phyloP scores from a whole-genome alignment of 2,888 invertebrate genomes.

The Gymnosoma rotundatum region DNA sequence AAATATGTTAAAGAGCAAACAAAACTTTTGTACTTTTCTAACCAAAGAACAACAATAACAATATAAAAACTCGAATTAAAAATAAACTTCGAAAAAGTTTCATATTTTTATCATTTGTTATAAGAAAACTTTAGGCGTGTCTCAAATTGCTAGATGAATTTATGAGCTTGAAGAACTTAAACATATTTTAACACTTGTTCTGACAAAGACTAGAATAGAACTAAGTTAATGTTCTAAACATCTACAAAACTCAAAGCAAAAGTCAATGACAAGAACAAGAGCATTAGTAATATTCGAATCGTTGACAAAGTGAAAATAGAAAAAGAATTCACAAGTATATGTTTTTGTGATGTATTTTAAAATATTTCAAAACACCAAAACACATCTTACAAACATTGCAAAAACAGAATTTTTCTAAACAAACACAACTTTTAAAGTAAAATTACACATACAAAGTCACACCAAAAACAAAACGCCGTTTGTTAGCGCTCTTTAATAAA shows the following conservation, averaged over 20 bases:
- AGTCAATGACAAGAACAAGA: not conserved
- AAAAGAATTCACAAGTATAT: not conserved
- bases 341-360: no score
- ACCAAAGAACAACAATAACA: not conserved
- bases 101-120: slow-evolving; percentile 33
- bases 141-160: not conserved
- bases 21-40: slow-evolving; percentile 15
- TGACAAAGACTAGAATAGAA: not conserved
- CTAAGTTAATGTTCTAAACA: not conserved
- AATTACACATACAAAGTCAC: not conserved
- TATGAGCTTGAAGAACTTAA: slow-evolving; percentile 32
- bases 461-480: not conserved
- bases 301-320: not conserved
- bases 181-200: no score
- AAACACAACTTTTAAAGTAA: no score
- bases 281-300: not conserved
- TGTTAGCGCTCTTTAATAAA: not conserved
- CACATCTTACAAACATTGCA: no score
- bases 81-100: slow-evolving; percentile 26
- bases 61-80: not conserved
- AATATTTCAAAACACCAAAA: no score
- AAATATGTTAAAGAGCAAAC: slow-evolving; percentile 41
- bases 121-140: slow-evolving; percentile 35
- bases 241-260: not conserved
- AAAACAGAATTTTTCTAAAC: no score